Evolutionary conservation across 2,797 vertebrate genomes (phyloP).

Genomic region (Sitta carolinensis): DNA sequence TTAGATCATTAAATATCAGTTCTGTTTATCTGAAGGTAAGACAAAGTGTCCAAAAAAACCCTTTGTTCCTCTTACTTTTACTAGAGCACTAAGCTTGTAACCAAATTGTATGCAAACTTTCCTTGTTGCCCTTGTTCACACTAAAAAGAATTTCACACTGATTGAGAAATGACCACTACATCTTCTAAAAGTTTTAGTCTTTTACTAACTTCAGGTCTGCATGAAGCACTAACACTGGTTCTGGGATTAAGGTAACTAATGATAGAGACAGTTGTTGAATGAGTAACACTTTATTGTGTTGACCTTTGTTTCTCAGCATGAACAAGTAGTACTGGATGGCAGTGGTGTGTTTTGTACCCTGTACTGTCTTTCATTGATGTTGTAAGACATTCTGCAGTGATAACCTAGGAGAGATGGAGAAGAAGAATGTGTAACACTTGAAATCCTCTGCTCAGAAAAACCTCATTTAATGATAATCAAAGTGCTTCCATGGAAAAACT

Average conservation of each 20-base stretch:
- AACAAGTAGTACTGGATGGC: constrained; percentile 74
- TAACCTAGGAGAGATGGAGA: constrained; percentile 57
- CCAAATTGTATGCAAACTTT: constrained; percentile 76
- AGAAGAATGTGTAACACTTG: constrained; percentile 54
- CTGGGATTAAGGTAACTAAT: constrained; percentile 80
- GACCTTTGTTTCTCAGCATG: constrained; percentile 82
- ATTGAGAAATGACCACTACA: constrained; percentile 74
- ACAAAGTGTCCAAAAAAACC: constrained; percentile 82
- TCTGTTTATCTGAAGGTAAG: constrained; percentile 99
- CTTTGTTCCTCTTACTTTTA: constrained; percentile 79
- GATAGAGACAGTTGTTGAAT: constrained; percentile 68
- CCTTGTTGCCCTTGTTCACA: constrained; percentile 76
- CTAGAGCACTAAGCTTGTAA: constrained; percentile 79
- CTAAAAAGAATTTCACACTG: constrained; percentile 76
- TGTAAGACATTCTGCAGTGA: constrained; percentile 60
- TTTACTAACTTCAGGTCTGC: constrained; percentile 85
- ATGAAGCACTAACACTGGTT: constrained; percentile 82
- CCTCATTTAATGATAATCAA: background rate
- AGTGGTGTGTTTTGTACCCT: constrained; percentile 76
- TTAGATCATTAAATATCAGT: constrained; percentile 99
- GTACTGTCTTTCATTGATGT: constrained; percentile 73
- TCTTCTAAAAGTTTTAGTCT: constrained; percentile 75
- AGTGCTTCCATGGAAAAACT: constrained; percentile 13
- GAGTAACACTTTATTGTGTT: constrained; percentile 74
- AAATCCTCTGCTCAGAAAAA: constrained; percentile 45